Conservation (phyloP, 2,113 vertebrate genomes). For the Nestor notabilis region DNA sequence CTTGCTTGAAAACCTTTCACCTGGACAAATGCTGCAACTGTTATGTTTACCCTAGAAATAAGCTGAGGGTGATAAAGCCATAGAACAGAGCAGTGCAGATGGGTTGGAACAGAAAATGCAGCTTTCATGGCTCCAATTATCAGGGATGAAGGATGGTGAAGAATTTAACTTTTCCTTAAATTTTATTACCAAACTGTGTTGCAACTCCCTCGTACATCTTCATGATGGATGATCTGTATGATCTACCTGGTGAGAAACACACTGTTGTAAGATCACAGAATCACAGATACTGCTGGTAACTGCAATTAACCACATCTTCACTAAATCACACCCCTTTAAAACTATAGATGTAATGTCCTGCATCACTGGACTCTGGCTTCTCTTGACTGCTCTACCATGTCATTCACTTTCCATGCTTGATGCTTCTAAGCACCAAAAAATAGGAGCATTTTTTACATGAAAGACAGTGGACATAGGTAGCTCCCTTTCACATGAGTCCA, state of each 20-base stretch:
- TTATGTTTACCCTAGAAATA: neutral
- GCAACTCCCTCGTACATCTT: neutral
- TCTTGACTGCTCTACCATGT: neutral
- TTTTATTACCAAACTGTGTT: neutral
- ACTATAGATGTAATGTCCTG: neutral
- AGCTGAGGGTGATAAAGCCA: neutral
- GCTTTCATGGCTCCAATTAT: neutral
- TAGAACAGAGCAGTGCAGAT: neutral
- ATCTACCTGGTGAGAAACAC: neutral
- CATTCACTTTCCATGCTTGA: neutral
- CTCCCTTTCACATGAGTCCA: neutral
- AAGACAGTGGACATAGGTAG: rapidly evolving
- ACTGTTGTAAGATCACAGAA: neutral
- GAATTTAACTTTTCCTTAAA: neutral
- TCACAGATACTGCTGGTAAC: neutral
- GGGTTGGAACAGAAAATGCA: neutral
- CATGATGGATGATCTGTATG: neutral
- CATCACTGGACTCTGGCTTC: neutral
- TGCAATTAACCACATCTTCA: neutral
- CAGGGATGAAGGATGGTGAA: neutral
- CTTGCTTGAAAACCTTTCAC: neutral
- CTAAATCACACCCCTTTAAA: neutral
- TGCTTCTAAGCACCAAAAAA: neutral
- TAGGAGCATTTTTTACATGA: neutral
- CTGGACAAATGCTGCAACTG: neutral